Evolutionary conservation across 2,888 invertebrate species (phyloP), one percentile per base, ranked within the genome.

Genomic region (Caenorhabditis angaria): DNA sequence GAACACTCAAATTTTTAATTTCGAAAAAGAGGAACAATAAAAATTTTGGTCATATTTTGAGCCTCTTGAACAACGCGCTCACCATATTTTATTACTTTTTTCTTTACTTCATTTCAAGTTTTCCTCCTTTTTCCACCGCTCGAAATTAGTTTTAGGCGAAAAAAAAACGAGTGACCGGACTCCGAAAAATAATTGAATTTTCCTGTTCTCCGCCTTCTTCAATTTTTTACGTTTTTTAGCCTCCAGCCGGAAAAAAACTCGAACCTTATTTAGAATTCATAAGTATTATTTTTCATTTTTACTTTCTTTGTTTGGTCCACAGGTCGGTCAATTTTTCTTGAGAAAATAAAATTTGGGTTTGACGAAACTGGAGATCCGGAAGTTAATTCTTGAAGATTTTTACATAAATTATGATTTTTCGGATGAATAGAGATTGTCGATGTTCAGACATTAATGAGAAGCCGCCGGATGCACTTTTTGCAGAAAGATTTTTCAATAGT

Each of bases 221-320:
- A 32, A 32, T 32, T 32, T 32, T 41, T 41, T 41, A 41, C 41
- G 41, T 41, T 41, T 41, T 41, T 41, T 41, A 18, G 10, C 18
- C 3, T 18, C 32, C 32, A 8, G 32, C 8, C 14, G 8, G 35
- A 35, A 6, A 14, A 35, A 35, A 35, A 35, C 6, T 35, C 35
- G 35, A 6, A 35, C 35, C 8, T 35, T 14, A 10, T 14, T 14
- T 6, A 14, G 35, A 14, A 35, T 35, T 35, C 35, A 35, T 35
- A 6, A 35, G 6, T 35, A 10, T 35, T 35, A 10, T 14, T 69
- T 62, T 57, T 27, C 63, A 55, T 57, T 51, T 69, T 56, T 65
- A 54, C 47, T 47, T 54, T 47, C 25, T 61, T 50, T 61, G n/a
- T n/a, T n/a, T n/a, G n/a, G n/a, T n/a, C n/a, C n/a, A n/a, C n/a